These are phyloP conservation scores for Phylloscopus trochiloides DNA, from an alignment of 2,113 vertebrate genomes.

Conservation along the genomic window DNA sequence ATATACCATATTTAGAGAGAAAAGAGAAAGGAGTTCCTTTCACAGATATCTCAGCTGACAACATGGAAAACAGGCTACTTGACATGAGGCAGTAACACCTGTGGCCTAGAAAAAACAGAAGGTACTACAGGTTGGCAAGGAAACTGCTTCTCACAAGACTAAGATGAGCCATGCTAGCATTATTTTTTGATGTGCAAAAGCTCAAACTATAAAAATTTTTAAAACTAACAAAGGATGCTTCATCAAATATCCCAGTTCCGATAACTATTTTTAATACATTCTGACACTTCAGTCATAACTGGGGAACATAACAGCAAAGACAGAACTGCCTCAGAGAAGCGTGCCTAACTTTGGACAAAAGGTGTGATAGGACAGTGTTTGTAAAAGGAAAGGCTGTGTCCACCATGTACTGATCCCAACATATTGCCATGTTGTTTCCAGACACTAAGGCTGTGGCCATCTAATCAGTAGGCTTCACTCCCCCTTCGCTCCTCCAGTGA, in stretches of 20 bases:
- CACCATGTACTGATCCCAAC: fast-evolving
- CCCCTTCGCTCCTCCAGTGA: not conserved
- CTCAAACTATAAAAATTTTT: not conserved
- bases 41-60: not conserved
- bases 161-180: not conserved
- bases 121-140: not conserved
- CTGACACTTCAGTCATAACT: not conserved
- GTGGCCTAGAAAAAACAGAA: not conserved
- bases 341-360: not conserved
- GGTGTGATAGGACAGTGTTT: not conserved
- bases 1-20: not conserved
- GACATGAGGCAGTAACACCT: not conserved
- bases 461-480: not conserved
- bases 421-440: not conserved
- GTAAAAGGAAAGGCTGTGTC: not conserved
- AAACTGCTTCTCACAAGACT: not conserved
- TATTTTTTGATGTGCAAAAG: not conserved
- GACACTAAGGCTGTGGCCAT: not conserved
- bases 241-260: not conserved
- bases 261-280: not conserved
- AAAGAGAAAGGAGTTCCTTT: not conserved
- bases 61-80: not conserved
- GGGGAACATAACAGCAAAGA: not conserved
- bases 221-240: not conserved
- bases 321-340: not conserved